Evolutionary conservation across 2,113 vertebrate species (phyloP), one percentile per base, ranked within the genome.

Genomic region (Cynoglossus semilaevis): DNA sequence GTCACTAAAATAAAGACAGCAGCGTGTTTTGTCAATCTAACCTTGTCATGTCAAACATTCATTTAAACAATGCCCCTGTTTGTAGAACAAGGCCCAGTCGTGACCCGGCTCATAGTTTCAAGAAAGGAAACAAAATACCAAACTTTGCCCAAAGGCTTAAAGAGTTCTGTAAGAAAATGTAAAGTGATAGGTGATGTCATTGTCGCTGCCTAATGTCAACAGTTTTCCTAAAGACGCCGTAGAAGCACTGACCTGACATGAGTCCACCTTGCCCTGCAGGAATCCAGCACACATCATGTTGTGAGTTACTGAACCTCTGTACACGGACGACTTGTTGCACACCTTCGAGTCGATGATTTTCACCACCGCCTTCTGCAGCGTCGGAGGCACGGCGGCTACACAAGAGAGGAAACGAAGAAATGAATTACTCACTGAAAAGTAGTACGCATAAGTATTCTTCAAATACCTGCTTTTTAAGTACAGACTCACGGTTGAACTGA

Each of bases 281-380:
- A 96, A 98, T 35, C 97, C 97, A 0, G 96, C 97, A 14, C 97
- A 99, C 82, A 99, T 43, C 97, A 99, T 99, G 82, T 92, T 90
- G 47, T 89, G 83, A 0, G 94, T 95, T 64, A 99, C 81, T 0
- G 72, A 77, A 0, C 90, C 90, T 77, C 89, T 90, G 37, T 98
- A 98, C 51, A 95, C 89, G 7, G 86, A 76, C 6, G 91, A 83
- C 13, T 80, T 80, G 38, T 90, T 91, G 51, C 97, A 98, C 17
- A 93, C 68, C 0, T 74, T 81, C 56, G 94, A 93, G 67, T 98
- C 94, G 38, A 98, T 90, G 51, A 99, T 84, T 81, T 94, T 93
- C 78, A 99, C 97, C 0, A 92, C 89, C 0, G 96, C 97, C 71
- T 96, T 97, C 90, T 99, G 96, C 18, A 99, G 92, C 36, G 61